phyloP scores from a whole-genome alignment of 2,888 invertebrate species.

The Heteropelma amictum region DNA sequence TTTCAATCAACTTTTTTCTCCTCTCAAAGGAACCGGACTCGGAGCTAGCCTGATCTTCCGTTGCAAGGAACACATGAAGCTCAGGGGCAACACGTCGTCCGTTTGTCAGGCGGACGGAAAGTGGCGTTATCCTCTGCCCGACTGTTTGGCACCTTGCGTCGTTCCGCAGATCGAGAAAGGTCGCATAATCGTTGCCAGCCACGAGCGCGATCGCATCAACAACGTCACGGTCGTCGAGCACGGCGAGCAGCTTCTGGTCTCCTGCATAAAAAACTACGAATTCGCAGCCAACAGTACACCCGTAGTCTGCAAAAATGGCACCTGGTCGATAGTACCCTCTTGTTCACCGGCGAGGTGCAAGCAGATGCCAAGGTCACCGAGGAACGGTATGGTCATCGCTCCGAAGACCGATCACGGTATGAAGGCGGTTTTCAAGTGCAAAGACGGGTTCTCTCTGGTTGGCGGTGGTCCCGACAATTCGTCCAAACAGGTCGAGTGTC shows the following conservation, averaged over 20 bases:
- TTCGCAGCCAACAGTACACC: conserved; percentile 87
- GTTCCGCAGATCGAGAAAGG: conserved; percentile 93
- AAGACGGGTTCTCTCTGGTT: conserved; percentile 93
- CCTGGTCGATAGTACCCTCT: conserved; percentile 95
- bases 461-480: conserved; percentile 82
- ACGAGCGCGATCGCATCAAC: conserved; percentile 72
- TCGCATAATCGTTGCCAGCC: conserved; percentile 82
- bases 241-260: conserved; percentile 86
- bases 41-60: conserved; percentile 96
- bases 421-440: conserved; percentile 95
- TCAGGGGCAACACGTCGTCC: conserved; percentile 92
- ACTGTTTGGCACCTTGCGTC: conserved; percentile 96
- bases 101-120: conserved; percentile 96
- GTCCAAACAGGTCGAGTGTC: conserved; percentile 89
- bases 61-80: conserved; percentile 94
- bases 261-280: conserved; percentile 92
- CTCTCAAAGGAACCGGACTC: conserved; percentile 86
- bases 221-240: conserved; percentile 83
- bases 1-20: background rate
- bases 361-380: conserved; percentile 89
- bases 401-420: conserved; percentile 98
- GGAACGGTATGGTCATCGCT: conserved; percentile 97
- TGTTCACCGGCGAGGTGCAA: conserved; percentile 92
- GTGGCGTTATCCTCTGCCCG: conserved; percentile 96
- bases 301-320: conserved; percentile 95